phyloP scores from a whole-genome alignment of 2,797 vertebrate genomes.

The Mormyrops boulengeri region DNA sequence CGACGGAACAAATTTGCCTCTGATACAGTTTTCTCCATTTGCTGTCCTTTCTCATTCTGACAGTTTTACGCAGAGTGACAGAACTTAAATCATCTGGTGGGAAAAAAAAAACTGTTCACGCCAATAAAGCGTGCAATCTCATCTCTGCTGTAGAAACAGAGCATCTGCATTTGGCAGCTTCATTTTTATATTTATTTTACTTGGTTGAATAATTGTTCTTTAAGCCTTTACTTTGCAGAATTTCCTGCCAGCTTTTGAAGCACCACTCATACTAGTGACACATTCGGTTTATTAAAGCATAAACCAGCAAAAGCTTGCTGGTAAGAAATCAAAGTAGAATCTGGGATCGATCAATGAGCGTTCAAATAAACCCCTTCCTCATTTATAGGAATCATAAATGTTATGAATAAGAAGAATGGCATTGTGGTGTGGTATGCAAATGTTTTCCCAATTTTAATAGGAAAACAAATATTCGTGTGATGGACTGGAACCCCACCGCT shows the following conservation, averaged over 20 bases:
- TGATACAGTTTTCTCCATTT: background rate
- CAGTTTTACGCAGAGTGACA: background rate
- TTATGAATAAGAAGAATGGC: background rate
- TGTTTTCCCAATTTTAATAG: background rate
- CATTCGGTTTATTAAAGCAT: background rate
- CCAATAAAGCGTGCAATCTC: background rate
- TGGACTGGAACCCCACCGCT: background rate
- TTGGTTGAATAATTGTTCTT: background rate
- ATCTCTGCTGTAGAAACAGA: background rate
- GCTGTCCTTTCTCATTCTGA: background rate
- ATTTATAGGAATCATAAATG: conserved; percentile 1
- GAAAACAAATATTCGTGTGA: background rate
- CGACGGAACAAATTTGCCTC: background rate
- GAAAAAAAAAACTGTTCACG: background rate
- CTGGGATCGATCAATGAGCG: background rate
- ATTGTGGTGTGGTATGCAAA: background rate
- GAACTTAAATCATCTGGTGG: background rate
- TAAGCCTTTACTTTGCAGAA: background rate
- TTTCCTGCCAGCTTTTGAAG: background rate
- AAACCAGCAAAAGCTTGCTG: background rate
- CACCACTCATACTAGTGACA: background rate
- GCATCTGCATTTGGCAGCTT: background rate
- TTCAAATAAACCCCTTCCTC: background rate
- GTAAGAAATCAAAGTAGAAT: background rate
- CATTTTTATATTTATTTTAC: background rate